A percentile compares a stretch with the other conserved stretches of the same genome.
phyloP scores from a whole-genome alignment of 2,888 invertebrate species.

The Steinernema scapterisci region DNA sequence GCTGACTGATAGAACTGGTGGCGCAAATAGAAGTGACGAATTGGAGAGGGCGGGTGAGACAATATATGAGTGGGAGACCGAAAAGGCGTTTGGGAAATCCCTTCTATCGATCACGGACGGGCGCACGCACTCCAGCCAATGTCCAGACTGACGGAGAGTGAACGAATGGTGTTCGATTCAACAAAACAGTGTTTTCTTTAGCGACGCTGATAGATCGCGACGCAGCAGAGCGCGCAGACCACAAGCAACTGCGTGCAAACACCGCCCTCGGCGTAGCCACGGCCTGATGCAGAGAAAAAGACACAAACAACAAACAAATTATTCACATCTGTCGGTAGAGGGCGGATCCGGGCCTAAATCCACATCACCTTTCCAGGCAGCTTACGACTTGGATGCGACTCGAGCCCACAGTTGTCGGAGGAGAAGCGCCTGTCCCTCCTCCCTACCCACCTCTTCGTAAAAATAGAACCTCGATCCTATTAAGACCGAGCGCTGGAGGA shows the following conservation, averaged over 20 bases:
- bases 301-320: conserved; percentile 33
- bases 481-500: no score
- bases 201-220: conserved; percentile 32
- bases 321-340: conserved; percentile 13
- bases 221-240: conserved; percentile 30
- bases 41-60: conserved; percentile 31
- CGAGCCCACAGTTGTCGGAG: no score
- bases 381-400: no score
- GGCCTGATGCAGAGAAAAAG: conserved; percentile 25
- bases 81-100: conserved; percentile 33
- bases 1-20: conserved; percentile 31
- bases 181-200: conserved; percentile 31
- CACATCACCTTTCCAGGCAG: not conserved
- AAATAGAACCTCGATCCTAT: no score
- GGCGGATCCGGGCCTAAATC: conserved; percentile 4
- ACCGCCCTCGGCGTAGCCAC: conserved; percentile 22
- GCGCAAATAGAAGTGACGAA: conserved; percentile 33
- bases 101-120: conserved; percentile 33
- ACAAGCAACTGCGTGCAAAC: conserved; percentile 27
- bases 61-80: conserved; percentile 30
- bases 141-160: conserved; percentile 33
- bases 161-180: conserved; percentile 31
- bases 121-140: conserved; percentile 33
- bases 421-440: no score
- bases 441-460: no score